Base-by-base conservation (phyloP, 2,888 invertebrate genomes). In the Trilocha varians region DNA sequence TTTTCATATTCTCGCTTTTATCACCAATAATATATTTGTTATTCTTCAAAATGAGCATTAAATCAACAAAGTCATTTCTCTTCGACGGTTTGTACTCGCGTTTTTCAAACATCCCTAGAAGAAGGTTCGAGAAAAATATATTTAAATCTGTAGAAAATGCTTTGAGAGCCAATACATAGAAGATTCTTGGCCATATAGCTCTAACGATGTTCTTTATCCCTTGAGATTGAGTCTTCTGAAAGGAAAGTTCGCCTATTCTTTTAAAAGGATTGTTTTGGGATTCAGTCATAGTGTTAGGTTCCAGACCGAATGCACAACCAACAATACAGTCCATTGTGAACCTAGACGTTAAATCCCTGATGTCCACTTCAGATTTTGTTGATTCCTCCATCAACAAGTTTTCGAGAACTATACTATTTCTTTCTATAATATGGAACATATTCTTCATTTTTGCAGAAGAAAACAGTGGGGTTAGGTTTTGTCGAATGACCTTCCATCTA, bases 61-160 rank as follows among this genome's bases (percentile, higher is more conserved):
- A 18, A n/a, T n/a, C 73, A 1, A 74, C 53, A n/a, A 74, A 72
- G 42, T 74, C 73, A 11, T 68, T 52, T n/a, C 65, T 55, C 0
- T 51, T 38, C 0, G 64, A 50, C 0, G 60, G 49, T 15, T 57
- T 56, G 36, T 58, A 50, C 0, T 57, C 35, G 1, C 72, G 54
- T n/a, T 49, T 47, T 15, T 56, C 46, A 38, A 67, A 65, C 5
- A 68, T 64, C 1, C 50, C 52, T 0, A 39, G 50, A 13, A 70
- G 43, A 13, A 72, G 34, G 1, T 56, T 48, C 1, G 49, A 13
- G 32, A 68, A 68, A 40, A 70, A 70, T 0, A 34, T 38, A 3
- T 44, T 43, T 13, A 65, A 49, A 16, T 55, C 50, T 5, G 3
- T 13, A 0, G 64, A 55, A 38, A 66, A 55, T 0, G 47, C 40